phyloP scores from a whole-genome alignment of 2,113 vertebrate genomes.

The Picathartes gymnocephalus region DNA sequence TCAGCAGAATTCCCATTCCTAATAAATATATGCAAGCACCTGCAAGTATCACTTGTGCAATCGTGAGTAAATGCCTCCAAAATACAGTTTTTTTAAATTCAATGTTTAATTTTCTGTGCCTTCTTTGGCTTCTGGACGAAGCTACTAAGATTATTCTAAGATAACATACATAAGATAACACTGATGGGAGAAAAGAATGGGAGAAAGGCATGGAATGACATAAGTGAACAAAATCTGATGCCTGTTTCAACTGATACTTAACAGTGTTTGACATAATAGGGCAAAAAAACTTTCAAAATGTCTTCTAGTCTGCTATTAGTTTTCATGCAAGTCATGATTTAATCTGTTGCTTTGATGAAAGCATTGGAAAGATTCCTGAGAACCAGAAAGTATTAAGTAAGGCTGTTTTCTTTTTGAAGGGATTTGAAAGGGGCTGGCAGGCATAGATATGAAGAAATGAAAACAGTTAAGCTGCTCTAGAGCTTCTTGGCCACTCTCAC shows the following conservation, averaged over 20 bases:
- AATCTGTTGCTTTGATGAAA: background rate
- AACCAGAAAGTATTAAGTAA: background rate
- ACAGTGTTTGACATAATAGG: background rate
- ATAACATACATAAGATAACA: background rate
- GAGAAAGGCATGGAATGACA: background rate
- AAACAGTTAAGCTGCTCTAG: background rate
- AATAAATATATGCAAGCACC: background rate
- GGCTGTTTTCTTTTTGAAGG: background rate
- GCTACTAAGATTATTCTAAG: background rate
- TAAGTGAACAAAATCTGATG: background rate
- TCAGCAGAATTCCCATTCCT: background rate
- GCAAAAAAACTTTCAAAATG: background rate
- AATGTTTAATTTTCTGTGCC: background rate
- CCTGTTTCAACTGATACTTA: background rate
- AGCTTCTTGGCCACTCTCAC: background rate
- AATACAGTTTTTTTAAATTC: background rate
- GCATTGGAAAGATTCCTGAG: background rate
- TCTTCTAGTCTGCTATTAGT: background rate
- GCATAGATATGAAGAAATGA: background rate
- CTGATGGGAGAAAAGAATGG: background rate
- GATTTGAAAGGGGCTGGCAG: background rate
- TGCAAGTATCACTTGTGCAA: background rate
- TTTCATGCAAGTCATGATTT: background rate
- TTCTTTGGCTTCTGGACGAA: background rate
- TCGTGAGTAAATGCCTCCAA: background rate